Evolutionary conservation across 2,113 vertebrate species (phyloP).

Genomic region (Nothobranchius kuhntae): DNA sequence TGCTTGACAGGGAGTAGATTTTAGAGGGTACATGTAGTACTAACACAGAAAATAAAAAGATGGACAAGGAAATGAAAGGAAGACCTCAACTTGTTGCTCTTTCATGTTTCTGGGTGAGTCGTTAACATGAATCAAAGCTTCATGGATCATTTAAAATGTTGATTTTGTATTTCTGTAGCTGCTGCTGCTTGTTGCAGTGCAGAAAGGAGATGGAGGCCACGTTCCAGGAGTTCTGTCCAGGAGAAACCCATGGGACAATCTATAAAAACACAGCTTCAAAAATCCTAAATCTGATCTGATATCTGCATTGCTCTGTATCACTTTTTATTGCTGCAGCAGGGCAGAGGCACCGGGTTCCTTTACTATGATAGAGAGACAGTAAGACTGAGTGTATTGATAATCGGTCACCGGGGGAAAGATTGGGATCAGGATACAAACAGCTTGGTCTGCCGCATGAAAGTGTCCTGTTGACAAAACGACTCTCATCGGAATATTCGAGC

Average conservation of each 20-base stretch:
- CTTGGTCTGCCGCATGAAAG: constrained; percentile 53
- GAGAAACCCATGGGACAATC: constrained; percentile 46
- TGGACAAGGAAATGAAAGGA: constrained; percentile 3
- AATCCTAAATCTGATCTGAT: constrained; percentile 53
- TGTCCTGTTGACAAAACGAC: constrained; percentile 42
- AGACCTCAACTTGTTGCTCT: constrained; percentile 9
- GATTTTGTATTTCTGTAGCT: constrained; percentile 54
- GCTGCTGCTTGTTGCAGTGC: constrained; percentile 27
- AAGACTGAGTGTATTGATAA: constrained; percentile 49
- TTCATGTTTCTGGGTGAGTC: constrained; percentile 11
- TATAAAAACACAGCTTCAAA: constrained; percentile 62
- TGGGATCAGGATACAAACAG: constrained; percentile 49
- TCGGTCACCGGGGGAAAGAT: constrained; percentile 40
- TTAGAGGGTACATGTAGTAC: constrained; percentile 15
- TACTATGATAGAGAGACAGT: constrained; percentile 41
- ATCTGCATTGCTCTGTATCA: constrained; percentile 54
- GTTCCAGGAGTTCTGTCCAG: constrained; percentile 43
- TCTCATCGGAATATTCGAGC: constrained; percentile 30
- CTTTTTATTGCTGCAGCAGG: constrained; percentile 63
- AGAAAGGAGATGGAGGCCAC: constrained; percentile 11
- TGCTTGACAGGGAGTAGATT: constrained; percentile 2
- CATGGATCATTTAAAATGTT: constrained; percentile 54
- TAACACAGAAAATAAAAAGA: constrained; percentile 5
- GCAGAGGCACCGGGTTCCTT: constrained; percentile 61
- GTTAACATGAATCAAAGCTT: constrained; percentile 31